These are phyloP conservation scores for Mythimna lalbum DNA, from an alignment of 2,888 invertebrate genomes.

Conservation along the genomic window DNA sequence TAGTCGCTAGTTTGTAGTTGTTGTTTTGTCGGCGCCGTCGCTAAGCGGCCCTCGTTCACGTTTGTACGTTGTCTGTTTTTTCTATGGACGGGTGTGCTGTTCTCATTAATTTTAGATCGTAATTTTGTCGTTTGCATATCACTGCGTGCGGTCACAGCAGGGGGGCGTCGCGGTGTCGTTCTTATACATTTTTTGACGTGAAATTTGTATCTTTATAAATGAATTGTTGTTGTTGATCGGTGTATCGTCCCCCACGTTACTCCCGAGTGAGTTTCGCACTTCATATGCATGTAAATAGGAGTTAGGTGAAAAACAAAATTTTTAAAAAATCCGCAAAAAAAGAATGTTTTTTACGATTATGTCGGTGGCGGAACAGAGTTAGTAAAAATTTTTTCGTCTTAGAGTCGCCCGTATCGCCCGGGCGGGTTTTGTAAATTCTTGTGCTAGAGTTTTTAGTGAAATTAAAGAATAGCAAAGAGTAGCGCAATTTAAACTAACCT, in stretches of 20 bases:
- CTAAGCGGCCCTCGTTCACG: constrained; percentile 74
- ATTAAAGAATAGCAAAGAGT: constrained; percentile 86
- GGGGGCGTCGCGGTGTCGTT: constrained; percentile 74
- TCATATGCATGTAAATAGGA: constrained; percentile 86
- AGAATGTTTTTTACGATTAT: constrained; percentile 78
- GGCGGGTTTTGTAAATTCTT: constrained; percentile 78
- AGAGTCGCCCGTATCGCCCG: constrained; percentile 68
- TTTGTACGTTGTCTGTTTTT: constrained; percentile 71
- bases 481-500: constrained; percentile 87
- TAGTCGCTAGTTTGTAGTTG: constrained; percentile 81
- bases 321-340: constrained; percentile 82
- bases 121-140: constrained; percentile 86
- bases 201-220: constrained; percentile 83
- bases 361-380: constrained; percentile 81
- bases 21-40: constrained; percentile 74
- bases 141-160: constrained; percentile 78
- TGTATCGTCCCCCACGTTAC: constrained; percentile 79
- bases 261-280: constrained; percentile 84
- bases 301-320: constrained; percentile 75
- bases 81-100: constrained; percentile 70
- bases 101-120: constrained; percentile 78
- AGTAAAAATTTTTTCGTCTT: constrained; percentile 78
- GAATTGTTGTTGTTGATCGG: constrained; percentile 79
- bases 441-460: constrained; percentile 85
- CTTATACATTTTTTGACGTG: constrained; percentile 76